Evolutionary conservation across 2,888 invertebrate genomes (phyloP).

Genomic region (Ophion ventricosus): DNA sequence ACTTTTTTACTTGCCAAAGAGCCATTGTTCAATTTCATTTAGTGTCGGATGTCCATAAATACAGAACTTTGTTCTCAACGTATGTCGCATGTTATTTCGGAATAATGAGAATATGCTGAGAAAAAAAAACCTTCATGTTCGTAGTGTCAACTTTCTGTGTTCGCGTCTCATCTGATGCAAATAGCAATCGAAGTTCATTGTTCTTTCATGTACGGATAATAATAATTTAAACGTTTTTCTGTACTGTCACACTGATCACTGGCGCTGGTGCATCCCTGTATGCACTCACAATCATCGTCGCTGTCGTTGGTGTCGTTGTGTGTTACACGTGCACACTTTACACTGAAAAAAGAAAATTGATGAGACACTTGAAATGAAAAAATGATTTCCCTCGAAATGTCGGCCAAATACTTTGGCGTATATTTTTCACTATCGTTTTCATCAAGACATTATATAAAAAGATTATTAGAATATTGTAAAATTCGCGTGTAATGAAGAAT

Average conservation of each 20-base stretch:
- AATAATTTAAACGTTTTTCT: conserved; percentile 11
- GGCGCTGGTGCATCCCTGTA: conserved; percentile 30
- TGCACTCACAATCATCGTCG: conserved; percentile 58
- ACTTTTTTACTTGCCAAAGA: not conserved
- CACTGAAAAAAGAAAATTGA: conserved; percentile 24
- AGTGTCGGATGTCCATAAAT: not conserved
- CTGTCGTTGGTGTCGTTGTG: conserved; percentile 64
- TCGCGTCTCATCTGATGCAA: conserved; percentile 3
- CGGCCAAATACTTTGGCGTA: not conserved
- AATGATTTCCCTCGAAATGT: not conserved
- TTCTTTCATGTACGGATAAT: not conserved
- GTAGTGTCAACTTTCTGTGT: conserved; percentile 16
- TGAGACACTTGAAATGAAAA: not conserved
- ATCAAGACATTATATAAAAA: not conserved
- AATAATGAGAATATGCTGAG: not conserved
- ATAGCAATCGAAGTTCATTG: not conserved
- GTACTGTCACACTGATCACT: conserved; percentile 35
- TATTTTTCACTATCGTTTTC: no score
- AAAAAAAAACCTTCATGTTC: not conserved
- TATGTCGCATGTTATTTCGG: not conserved
- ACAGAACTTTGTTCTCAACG: not conserved
- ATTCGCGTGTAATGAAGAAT: not conserved
- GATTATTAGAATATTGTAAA: not conserved
- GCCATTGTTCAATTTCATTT: not conserved
- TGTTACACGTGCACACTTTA: conserved; percentile 24